A percentile compares a stretch with the other conserved stretches of the same genome.
These are phyloP conservation scores for Cathartes aura DNA, from an alignment of 2,113 vertebrate species.

Conservation along the genomic window DNA sequence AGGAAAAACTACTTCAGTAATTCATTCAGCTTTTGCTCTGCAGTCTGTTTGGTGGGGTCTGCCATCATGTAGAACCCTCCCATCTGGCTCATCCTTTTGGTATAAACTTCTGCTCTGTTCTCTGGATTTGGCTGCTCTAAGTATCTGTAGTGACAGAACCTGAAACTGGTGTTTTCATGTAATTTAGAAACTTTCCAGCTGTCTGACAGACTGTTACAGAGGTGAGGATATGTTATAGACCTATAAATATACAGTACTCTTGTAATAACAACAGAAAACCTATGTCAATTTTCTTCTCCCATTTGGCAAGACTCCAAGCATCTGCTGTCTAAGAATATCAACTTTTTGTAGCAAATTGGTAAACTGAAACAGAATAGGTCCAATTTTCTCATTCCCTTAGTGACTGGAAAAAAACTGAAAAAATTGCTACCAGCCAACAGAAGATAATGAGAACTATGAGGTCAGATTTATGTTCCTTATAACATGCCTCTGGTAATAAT, in stretches of 20 bases:
- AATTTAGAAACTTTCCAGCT: constrained; percentile 43
- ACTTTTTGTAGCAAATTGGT: neutral
- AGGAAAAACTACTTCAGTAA: neutral
- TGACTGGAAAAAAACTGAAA: neutral
- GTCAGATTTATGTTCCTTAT: neutral
- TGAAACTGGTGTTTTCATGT: constrained; percentile 34
- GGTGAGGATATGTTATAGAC: constrained; percentile 38
- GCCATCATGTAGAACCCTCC: constrained; percentile 1
- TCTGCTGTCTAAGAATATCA: neutral
- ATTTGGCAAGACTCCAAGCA: neutral
- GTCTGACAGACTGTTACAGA: constrained; percentile 45
- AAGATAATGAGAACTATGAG: neutral
- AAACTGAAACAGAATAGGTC: neutral
- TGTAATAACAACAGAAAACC: constrained; percentile 1
- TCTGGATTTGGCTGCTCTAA: constrained; percentile 3
- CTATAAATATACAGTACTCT: neutral
- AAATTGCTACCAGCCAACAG: neutral
- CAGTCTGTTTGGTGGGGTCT: neutral
- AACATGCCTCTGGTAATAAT: neutral
- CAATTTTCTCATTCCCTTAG: neutral
- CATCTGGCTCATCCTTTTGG: constrained; percentile 50
- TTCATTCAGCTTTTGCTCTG: constrained; percentile 1
- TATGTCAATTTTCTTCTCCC: constrained; percentile 12
- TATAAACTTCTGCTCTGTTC: constrained; percentile 33
- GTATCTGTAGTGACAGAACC: constrained; percentile 41